phyloP scores from a whole-genome alignment of 2,113 vertebrate species.

The Corydoras maculifer region DNA sequence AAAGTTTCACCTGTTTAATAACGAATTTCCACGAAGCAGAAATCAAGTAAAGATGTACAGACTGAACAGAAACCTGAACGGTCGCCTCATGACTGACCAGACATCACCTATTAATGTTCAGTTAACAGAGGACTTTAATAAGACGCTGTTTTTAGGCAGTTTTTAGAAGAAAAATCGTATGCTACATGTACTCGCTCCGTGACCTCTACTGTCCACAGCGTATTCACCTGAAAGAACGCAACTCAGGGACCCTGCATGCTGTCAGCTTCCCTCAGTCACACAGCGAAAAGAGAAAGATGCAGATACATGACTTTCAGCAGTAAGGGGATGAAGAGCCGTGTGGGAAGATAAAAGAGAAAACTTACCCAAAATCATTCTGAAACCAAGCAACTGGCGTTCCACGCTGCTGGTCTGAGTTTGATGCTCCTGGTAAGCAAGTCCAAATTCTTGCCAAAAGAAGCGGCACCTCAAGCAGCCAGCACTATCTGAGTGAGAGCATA shows the following conservation, averaged over 20 bases:
- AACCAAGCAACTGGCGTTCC: slow-evolving; percentile 41
- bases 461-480: slow-evolving; percentile 60
- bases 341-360: slow-evolving; percentile 29
- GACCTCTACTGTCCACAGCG: slow-evolving; percentile 33
- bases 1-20: too few relatives aligned
- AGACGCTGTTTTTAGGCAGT: too few relatives aligned
- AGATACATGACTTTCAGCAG: background rate
- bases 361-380: slow-evolving; percentile 73
- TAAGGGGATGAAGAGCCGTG: background rate
- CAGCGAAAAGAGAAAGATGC: background rate
- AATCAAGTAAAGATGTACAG: too few relatives aligned
- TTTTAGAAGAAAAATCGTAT: too few relatives aligned
- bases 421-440: slow-evolving; percentile 51
- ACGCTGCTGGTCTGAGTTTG: slow-evolving; percentile 42
- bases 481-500: slow-evolving; percentile 52
- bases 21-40: too few relatives aligned
- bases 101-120: background rate
- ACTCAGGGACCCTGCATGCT: background rate
- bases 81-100: too few relatives aligned
- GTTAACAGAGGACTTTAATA: too few relatives aligned
- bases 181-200: background rate
- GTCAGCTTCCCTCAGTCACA: background rate
- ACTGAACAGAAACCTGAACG: too few relatives aligned
- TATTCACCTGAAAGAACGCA: slow-evolving; percentile 27
- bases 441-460: slow-evolving; percentile 51